phyloP scores from a whole-genome alignment of 2,888 invertebrate genomes.

The Oligia strigilis region DNA sequence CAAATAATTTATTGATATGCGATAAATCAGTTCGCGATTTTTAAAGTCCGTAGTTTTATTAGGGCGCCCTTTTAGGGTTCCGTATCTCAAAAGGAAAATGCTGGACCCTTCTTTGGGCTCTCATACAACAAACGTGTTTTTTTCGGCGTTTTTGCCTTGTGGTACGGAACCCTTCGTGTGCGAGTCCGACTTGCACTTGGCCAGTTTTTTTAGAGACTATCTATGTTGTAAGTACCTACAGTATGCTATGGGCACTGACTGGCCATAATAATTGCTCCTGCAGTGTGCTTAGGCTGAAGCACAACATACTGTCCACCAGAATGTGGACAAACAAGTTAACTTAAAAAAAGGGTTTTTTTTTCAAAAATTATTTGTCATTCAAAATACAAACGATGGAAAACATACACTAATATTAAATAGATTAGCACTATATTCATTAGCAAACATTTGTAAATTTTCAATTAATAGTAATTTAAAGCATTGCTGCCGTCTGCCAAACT shows the following conservation, averaged over 20 bases:
- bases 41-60: background rate
- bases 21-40: constrained; percentile 15
- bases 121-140: too few species aligned
- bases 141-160: too few species aligned
- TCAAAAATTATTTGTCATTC: background rate
- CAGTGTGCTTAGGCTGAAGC: too few species aligned
- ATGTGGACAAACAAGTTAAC: background rate
- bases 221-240: background rate
- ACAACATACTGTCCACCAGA: too few species aligned
- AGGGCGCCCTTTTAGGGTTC: background rate
- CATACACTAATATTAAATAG: constrained; percentile 19
- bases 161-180: too few species aligned
- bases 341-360: too few species aligned
- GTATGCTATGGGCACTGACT: background rate
- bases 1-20: constrained; percentile 42
- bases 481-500: constrained; percentile 54
- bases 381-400: background rate
- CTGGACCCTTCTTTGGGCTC: background rate
- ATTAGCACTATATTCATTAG: constrained; percentile 48
- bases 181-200: too few species aligned
- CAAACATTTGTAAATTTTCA: constrained; percentile 50
- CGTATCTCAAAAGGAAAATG: background rate
- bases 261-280: background rate
- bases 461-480: constrained; percentile 58
- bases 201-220: background rate